These are phyloP conservation scores for Notiomystis cincta DNA, from an alignment of 2,113 vertebrate genomes.

Conservation along the genomic window DNA sequence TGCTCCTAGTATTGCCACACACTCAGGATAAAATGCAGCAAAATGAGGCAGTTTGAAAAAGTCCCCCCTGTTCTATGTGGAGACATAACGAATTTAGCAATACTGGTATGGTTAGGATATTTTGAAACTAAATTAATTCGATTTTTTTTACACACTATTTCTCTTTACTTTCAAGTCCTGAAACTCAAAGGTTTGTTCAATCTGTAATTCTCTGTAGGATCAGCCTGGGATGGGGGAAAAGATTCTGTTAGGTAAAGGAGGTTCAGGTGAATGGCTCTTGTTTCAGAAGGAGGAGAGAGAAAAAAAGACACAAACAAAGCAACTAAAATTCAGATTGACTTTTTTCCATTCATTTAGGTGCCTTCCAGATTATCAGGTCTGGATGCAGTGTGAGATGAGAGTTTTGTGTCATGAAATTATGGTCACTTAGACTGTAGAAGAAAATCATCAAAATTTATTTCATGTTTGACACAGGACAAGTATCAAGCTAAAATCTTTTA, in stretches of 20 bases:
- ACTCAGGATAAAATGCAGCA: background rate
- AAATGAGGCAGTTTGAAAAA: background rate
- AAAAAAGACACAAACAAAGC: background rate
- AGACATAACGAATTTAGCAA: background rate
- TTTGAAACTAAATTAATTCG: background rate
- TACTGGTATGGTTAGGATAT: background rate
- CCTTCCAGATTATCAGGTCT: background rate
- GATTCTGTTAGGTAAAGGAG: background rate
- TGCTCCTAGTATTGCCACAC: background rate
- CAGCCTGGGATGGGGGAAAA: background rate
- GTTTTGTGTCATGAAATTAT: background rate
- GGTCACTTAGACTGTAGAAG: background rate
- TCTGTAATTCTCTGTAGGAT: background rate
- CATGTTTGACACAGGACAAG: background rate
- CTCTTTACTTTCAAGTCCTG: background rate
- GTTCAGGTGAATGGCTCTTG: background rate
- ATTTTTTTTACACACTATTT: background rate
- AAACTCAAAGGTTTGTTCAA: background rate
- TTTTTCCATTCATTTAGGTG: background rate
- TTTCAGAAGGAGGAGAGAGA: background rate
- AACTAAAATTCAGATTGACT: background rate
- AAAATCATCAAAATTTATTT: slow-evolving; percentile 1
- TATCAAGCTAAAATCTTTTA: background rate
- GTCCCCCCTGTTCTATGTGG: background rate
- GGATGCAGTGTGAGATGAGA: background rate